These are phyloP conservation scores for Python bivittatus DNA, from an alignment of 2,113 vertebrate genomes.

Conservation along the genomic window DNA sequence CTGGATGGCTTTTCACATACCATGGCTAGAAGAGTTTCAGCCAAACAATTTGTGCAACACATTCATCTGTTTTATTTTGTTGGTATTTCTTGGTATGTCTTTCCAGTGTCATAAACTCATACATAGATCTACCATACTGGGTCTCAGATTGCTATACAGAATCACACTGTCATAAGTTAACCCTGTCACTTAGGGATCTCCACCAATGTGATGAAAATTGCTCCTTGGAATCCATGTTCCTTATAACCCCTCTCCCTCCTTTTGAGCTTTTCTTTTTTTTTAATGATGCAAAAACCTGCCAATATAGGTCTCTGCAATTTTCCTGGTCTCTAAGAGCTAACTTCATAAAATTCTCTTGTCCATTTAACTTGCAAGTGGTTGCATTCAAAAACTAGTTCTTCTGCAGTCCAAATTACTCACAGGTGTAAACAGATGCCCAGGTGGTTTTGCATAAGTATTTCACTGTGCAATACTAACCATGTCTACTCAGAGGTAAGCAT, in stretches of 20 bases:
- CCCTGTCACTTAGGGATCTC: background rate
- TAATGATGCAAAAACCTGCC: background rate
- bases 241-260: background rate
- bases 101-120: background rate
- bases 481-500: background rate
- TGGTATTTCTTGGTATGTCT: background rate
- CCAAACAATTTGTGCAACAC: background rate
- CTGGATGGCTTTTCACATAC: background rate
- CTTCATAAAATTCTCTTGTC: background rate
- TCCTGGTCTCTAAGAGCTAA: background rate
- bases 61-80: background rate
- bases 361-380: background rate
- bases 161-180: background rate
- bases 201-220: background rate
- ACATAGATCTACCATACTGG: background rate
- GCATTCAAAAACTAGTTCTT: background rate
- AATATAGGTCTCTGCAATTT: background rate
- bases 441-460: background rate
- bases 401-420: background rate
- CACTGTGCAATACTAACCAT: background rate
- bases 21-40: background rate
- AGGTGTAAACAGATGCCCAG: background rate
- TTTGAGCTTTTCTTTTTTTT: background rate
- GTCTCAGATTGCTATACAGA: background rate
- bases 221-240: background rate